Conservation (phyloP, 1,140 invertebrate genomes). For the Euwallacea similis region DNA sequence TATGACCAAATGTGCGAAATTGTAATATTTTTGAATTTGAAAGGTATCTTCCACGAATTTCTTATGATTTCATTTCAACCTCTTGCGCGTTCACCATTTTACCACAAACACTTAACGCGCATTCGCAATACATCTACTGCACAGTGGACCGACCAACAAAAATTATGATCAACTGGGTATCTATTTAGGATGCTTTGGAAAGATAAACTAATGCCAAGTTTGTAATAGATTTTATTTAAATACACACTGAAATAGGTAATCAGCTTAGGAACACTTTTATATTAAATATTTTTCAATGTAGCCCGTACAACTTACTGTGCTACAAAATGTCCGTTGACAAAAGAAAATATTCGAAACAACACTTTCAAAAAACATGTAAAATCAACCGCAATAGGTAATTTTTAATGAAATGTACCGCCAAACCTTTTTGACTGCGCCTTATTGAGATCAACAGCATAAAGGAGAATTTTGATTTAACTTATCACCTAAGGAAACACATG, state of each 20-base stretch:
- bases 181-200: neutral
- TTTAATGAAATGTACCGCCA: neutral
- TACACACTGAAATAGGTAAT: slow-evolving; percentile 53
- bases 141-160: neutral
- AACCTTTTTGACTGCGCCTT: neutral
- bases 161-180: neutral
- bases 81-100: no score
- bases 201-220: slow-evolving; percentile 20
- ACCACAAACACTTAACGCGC: no score
- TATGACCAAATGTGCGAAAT: no score
- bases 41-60: no score
- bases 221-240: slow-evolving; percentile 53
- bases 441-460: slow-evolving; percentile 22
- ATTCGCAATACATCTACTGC: no score
- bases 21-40: no score
- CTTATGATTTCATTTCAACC: no score
- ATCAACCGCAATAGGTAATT: slow-evolving; percentile 6
- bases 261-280: slow-evolving; percentile 51
- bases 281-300: slow-evolving; percentile 46
- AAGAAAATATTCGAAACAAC: slow-evolving; percentile 53
- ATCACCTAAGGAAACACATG: neutral
- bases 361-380: slow-evolving; percentile 44
- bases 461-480: slow-evolving; percentile 1
- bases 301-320: slow-evolving; percentile 47
- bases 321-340: slow-evolving; percentile 51